Evolutionary conservation across 2,113 vertebrate species (phyloP).

Genomic region (Megaceryle torquata): DNA sequence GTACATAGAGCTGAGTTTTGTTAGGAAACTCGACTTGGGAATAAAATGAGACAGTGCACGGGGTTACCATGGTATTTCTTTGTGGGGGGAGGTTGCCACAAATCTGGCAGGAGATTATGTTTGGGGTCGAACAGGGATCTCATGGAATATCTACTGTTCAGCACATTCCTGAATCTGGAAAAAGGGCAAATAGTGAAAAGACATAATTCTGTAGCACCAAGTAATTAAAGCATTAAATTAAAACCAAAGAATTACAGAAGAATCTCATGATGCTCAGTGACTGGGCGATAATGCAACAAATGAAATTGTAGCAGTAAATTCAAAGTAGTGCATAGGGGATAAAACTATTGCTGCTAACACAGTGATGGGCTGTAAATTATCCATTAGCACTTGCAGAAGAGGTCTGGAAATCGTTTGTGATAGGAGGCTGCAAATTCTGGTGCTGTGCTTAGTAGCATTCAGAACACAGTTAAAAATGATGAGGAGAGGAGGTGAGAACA

Average conservation of each 20-base stretch:
- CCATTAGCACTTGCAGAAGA: constrained; percentile 19
- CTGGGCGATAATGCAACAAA: constrained; percentile 17
- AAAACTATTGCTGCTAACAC: background rate
- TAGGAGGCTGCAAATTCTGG: background rate
- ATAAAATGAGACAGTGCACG: background rate
- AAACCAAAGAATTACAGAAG: background rate
- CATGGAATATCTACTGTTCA: background rate
- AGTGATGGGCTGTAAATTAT: constrained; percentile 25
- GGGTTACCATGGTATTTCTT: background rate
- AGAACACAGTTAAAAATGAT: background rate
- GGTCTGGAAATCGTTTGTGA: background rate
- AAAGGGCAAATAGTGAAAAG: background rate
- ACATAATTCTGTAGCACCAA: background rate
- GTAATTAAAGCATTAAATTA: constrained; percentile 52
- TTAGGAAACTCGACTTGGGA: background rate
- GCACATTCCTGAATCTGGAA: background rate
- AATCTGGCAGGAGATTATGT: background rate
- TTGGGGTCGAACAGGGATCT: background rate
- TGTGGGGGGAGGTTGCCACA: background rate
- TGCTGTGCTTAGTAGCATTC: background rate
- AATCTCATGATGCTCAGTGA: background rate
- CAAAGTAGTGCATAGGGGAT: background rate
- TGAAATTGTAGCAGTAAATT: constrained; percentile 49
- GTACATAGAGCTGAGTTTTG: background rate
- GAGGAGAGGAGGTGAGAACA: background rate